Base-by-base conservation (phyloP, 2,888 invertebrate species). In the Nomada ruficornis region DNA sequence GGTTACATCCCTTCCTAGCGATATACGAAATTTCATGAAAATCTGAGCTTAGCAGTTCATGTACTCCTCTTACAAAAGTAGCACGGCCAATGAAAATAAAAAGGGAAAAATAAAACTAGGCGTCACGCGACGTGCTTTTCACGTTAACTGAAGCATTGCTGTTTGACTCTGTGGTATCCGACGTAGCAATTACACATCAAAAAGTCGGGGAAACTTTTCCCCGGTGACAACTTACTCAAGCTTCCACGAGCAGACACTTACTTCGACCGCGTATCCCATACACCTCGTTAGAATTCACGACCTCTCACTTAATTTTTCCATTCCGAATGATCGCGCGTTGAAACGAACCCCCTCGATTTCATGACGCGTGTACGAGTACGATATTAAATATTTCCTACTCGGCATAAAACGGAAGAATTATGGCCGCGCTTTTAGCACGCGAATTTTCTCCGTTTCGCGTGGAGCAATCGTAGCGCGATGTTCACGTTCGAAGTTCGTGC, bases 261-360 rank as follows among this genome's bases (percentile, higher is more conserved):
- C 47, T 67, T 29, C 47, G 42, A 23, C 26, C 54, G 54, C 55
- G 44, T 47, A 54, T n/a, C 2, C 60, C 26, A 18, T 42, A 55
- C 29, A 29, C 20, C 55, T 79, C 62, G 68, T 79, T 63, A 62
- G 47, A 77, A 77, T 50, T 64, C 57, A 29, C 23, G 20, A 77
- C 78, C 57, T 69, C 18, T 9, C 47, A 23, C n/a, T 36, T 54
- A 47, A 15, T n/a, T 36, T 44, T 36, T 23, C 15, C n/a, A 50
- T 23, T 23, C 11, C 44, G 44, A 65, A 57, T 26, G 10, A 9
- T 54, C 54, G 55, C 55, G 60, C 71, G 65, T 71, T 70, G 10
- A 50, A 29, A 65, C 18, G 29, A 65, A 71, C 26, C 47, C 23
- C 15, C 64, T 36, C 23, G 44, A 36, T 57, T 76, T 57, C 23